phyloP scores from a whole-genome alignment of 1,140 invertebrate genomes.

The Calliopsis andreniformis region DNA sequence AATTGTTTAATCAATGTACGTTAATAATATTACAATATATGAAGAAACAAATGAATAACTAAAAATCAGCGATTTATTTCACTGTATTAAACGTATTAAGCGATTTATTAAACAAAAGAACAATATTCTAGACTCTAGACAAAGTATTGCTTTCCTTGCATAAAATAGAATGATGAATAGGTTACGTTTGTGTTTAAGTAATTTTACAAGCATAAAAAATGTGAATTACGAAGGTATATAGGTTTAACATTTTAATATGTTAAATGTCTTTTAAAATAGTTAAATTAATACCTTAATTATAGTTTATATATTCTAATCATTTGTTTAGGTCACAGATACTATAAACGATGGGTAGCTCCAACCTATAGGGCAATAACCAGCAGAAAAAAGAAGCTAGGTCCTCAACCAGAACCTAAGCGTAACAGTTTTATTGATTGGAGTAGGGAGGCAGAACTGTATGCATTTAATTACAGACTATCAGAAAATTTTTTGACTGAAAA shows the following conservation, averaged over 20 bases:
- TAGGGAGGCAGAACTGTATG: constrained; percentile 92
- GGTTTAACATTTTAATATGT: too few relatives aligned
- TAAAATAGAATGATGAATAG: constrained; percentile 49
- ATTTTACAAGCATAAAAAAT: constrained; percentile 3
- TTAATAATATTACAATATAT: too few relatives aligned
- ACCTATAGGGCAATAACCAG: constrained; percentile 79
- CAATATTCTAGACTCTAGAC: too few relatives aligned
- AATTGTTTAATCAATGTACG: too few relatives aligned
- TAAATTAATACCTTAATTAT: background rate
- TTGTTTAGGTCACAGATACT: constrained; percentile 68
- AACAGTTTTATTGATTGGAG: constrained; percentile 92
- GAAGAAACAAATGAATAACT: too few relatives aligned
- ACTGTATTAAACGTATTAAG: too few relatives aligned
- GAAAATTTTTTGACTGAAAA: constrained; percentile 89
- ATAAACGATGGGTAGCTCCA: constrained; percentile 83
- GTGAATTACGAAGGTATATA: constrained; percentile 53
- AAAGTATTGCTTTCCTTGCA: too few relatives aligned
- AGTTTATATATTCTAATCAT: background rate
- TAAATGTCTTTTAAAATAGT: too few relatives aligned
- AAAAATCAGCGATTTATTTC: too few relatives aligned
- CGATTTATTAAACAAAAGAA: too few relatives aligned
- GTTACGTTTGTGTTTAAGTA: constrained; percentile 44
- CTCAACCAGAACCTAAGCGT: constrained; percentile 78
- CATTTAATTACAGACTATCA: constrained; percentile 92
- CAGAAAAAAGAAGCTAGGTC: constrained; percentile 74